Evolutionary conservation across 2,888 invertebrate species (phyloP).

Genomic region (Alentia gelatinosa): DNA sequence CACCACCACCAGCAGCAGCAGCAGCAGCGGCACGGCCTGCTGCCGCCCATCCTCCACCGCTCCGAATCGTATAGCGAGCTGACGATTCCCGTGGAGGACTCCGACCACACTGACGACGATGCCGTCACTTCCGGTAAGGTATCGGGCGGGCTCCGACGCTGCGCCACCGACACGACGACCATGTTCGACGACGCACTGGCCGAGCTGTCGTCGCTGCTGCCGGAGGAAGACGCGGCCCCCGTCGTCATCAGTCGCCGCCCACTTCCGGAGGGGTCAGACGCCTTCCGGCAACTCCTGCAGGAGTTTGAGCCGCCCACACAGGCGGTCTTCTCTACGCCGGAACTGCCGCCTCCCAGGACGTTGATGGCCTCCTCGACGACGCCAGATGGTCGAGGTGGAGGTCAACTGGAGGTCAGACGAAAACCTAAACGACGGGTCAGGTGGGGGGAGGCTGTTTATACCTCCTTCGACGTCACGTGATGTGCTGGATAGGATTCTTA

Average conservation of each 20-base stretch:
- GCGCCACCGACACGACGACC: neutral
- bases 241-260: neutral
- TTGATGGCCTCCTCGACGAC: neutral
- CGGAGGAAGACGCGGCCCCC: neutral
- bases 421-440: neutral
- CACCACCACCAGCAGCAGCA: neutral
- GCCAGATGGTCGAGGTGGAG: neutral
- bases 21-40: neutral
- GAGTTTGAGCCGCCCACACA: neutral
- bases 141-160: neutral
- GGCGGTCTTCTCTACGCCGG: neutral
- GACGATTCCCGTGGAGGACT: neutral
- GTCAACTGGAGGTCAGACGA: neutral
- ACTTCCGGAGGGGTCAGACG: neutral
- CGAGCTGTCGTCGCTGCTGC: neutral
- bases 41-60: neutral
- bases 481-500: too few species aligned
- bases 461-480: neutral
- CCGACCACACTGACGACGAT: neutral
- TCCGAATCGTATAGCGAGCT: neutral
- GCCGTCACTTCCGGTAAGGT: neutral
- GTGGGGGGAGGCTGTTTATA: neutral
- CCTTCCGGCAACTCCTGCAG: constrained; percentile 11
- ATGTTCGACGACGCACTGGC: neutral
- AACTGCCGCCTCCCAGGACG: neutral